Percentiles rank a stretch among this genome's conserved stretches.
These are phyloP conservation scores for Drosophila tani DNA, from an alignment of 1,140 invertebrate species.

Conservation along the genomic window DNA sequence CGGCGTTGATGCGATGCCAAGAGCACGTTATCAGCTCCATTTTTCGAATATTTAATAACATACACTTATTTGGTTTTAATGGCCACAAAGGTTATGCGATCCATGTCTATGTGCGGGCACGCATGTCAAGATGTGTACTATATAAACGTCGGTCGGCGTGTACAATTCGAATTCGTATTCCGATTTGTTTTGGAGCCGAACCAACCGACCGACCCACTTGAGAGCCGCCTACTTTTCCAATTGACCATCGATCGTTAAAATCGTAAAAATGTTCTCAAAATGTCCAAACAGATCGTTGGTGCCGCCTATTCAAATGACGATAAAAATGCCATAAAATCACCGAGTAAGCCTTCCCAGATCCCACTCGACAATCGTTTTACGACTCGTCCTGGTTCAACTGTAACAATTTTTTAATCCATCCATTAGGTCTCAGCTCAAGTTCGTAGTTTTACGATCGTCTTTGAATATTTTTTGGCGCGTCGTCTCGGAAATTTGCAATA, in stretches of 20 bases:
- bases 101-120: slow-evolving; percentile 22
- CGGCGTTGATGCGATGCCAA: slow-evolving; percentile 25
- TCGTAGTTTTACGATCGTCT: slow-evolving; percentile 52
- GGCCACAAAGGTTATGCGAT: slow-evolving; percentile 70
- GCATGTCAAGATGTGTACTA: slow-evolving; percentile 9
- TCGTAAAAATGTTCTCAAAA: slow-evolving; percentile 75
- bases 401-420: slow-evolving; percentile 74
- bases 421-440: slow-evolving; percentile 57
- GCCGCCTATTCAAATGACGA: slow-evolving; percentile 77
- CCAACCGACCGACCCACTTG: slow-evolving; percentile 52
- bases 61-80: slow-evolving; percentile 55
- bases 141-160: not conserved
- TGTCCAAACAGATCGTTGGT: slow-evolving; percentile 80
- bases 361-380: slow-evolving; percentile 48
- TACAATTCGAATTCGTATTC: slow-evolving; percentile 28
- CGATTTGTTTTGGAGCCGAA: slow-evolving; percentile 28
- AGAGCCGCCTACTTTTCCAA: slow-evolving; percentile 48
- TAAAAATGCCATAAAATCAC: slow-evolving; percentile 72
- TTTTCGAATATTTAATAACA: slow-evolving; percentile 39
- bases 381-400: slow-evolving; percentile 71
- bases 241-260: slow-evolving; percentile 63
- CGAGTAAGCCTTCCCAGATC: slow-evolving; percentile 40
- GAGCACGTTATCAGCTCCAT: slow-evolving; percentile 51
- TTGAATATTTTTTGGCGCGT: slow-evolving; percentile 58
- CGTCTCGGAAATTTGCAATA: slow-evolving; percentile 67